Evolutionary conservation across 2,888 invertebrate species (phyloP).

Genomic region (Metallyticus violacea): DNA sequence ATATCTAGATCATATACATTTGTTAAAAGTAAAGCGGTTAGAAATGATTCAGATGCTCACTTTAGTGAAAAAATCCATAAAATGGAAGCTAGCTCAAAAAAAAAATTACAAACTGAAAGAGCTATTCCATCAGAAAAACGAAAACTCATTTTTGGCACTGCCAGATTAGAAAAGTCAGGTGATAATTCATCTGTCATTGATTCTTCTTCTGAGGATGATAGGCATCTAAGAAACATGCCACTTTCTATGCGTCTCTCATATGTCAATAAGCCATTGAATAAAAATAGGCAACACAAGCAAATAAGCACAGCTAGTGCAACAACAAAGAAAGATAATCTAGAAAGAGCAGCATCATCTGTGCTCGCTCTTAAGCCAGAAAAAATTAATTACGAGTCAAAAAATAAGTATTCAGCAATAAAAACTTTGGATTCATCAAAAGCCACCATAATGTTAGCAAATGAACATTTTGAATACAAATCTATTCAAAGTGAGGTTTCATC

Average conservation of each 20-base stretch:
- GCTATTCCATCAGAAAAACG: not conserved
- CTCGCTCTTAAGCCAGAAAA: too few species aligned
- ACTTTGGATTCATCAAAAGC: not conserved
- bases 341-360: not conserved
- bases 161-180: not conserved
- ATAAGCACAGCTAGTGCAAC: not conserved
- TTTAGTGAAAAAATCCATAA: not conserved
- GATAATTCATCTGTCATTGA: not conserved
- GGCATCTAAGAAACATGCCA: not conserved
- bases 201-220: not conserved
- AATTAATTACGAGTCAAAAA: not conserved
- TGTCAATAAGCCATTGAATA: not conserved
- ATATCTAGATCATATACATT: not conserved
- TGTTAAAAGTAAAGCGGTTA: not conserved
- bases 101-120: not conserved
- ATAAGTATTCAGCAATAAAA: not conserved
- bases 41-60: not conserved
- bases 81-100: not conserved
- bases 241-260: not conserved
- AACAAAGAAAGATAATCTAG: not conserved
- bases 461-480: not conserved
- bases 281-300: not conserved
- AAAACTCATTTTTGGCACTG: not conserved
- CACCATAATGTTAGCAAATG: not conserved
- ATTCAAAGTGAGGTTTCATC: not conserved